Percentiles rank a stretch among this genome's conserved stretches.
Conservation (phyloP, 1,140 invertebrate genomes). For the Bombus ignitus region DNA sequence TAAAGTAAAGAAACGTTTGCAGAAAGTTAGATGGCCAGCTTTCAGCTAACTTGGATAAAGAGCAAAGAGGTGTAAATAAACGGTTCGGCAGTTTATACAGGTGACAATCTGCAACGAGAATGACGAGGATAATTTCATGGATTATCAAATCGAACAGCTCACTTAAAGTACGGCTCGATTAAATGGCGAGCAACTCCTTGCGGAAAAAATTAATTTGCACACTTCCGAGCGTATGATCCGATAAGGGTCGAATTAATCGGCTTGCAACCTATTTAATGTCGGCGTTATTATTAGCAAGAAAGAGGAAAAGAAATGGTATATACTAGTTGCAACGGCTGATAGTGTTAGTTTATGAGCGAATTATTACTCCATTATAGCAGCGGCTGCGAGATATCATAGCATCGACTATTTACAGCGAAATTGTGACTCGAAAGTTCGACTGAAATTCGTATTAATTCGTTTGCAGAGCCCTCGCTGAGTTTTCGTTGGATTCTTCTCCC, state of each 20-base stretch:
- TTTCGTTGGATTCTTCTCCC: neutral
- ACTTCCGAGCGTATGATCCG: conserved; percentile 26
- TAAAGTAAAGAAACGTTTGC: neutral
- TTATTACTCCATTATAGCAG: neutral
- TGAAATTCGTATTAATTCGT: neutral
- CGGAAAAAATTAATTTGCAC: conserved; percentile 37
- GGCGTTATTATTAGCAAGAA: conserved; percentile 20
- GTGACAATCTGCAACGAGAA: neutral
- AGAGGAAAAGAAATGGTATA: conserved; percentile 3
- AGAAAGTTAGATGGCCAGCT: neutral
- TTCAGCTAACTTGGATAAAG: neutral
- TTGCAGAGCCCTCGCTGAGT: neutral
- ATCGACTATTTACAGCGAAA: neutral
- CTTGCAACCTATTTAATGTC: conserved; percentile 14
- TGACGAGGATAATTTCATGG: neutral
- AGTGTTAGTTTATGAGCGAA: neutral
- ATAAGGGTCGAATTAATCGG: conserved; percentile 33
- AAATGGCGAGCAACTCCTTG: neutral
- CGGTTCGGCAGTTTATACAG: neutral
- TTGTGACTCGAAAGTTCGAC: neutral
- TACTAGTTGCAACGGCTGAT: neutral
- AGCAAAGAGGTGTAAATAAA: neutral
- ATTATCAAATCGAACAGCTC: neutral
- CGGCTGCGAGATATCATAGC: neutral
- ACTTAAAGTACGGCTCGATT: neutral